Base-by-base conservation (phyloP, 2,113 vertebrate genomes). In the Siniperca knerii region DNA sequence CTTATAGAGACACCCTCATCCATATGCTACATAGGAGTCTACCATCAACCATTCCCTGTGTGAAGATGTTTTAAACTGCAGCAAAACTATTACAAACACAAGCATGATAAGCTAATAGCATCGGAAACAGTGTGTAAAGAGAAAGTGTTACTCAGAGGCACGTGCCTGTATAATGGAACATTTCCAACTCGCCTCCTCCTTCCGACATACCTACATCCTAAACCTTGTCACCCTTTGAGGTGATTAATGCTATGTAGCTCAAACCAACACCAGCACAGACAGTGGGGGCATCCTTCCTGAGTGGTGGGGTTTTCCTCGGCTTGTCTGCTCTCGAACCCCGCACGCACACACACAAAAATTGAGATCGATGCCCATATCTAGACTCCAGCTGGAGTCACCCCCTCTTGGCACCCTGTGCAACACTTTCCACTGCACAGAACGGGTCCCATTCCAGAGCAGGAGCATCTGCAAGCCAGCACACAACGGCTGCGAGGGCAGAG, bases 281-380 rank as follows among this genome's bases (percentile, higher is more conserved):
- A 58, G 78, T 42, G 61, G 81, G 91, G 80, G 86, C 92, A 94
- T 96, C 93, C 94, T 94, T 96, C 95, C 94, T 93, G 93, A 83
- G 88, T 60, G 29, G 68, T 80, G 81, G 89, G 91, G 87, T 88
- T 94, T 92, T 94, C 91, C 92, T 93, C 86, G 75, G 60, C 83
- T 76, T 12, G 42, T 9, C 84, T 81, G 64, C 76, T 79, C 70
- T 88, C 35, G 8, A 50, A 88, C 20, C 60, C 60, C 18, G 4
- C 69, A 71, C 71, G 21, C 77, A 90, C 75, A 74, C 62, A 73
- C 44, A 46, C 40, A 80, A 15, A 77, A 77, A 87, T 37, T 67
- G 46, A 4, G 6, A 68, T 80, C 10, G 40, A 75, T 72, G 83
- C 75, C 84, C 64, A 87, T 66, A 78, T 77, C 78, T 35, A 70